phyloP scores from a whole-genome alignment of 2,113 vertebrate genomes.

The Bos indicus region DNA sequence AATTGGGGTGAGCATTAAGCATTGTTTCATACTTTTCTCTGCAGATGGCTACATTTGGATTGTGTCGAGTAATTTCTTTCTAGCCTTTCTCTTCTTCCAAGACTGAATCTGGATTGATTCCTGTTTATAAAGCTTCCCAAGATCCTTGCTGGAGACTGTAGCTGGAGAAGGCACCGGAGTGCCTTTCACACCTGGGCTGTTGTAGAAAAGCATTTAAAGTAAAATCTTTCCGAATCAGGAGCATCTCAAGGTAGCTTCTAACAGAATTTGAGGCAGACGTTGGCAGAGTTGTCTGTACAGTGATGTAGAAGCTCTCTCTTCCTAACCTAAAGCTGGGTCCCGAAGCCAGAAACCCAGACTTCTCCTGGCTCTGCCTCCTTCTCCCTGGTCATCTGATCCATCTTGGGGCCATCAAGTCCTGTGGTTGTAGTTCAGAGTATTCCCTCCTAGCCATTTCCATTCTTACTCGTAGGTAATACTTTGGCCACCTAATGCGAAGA shows the following conservation, averaged over 20 bases:
- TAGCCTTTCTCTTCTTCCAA: neutral
- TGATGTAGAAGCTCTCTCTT: neutral
- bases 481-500: too few species aligned
- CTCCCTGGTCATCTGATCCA: neutral
- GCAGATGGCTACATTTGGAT: neutral
- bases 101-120: conserved; percentile 15
- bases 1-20: neutral
- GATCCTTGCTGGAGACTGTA: neutral
- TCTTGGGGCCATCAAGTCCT: neutral
- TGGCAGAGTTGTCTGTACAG: neutral
- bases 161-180: neutral
- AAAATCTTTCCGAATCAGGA: neutral
- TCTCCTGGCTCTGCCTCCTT: neutral
- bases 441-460: neutral
- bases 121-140: conserved; percentile 1
- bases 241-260: neutral
- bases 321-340: neutral
- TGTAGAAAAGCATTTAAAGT: conserved; percentile 21
- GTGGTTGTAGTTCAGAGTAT: neutral
- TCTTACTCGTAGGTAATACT: neutral
- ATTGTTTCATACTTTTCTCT: neutral
- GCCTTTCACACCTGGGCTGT: conserved; percentile 2
- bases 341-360: too few species aligned
- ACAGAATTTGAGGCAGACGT: neutral
- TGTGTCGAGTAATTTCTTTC: neutral